Evolutionary conservation across 2,888 invertebrate species (phyloP).

Genomic region (Reticulitermes lucifugus): DNA sequence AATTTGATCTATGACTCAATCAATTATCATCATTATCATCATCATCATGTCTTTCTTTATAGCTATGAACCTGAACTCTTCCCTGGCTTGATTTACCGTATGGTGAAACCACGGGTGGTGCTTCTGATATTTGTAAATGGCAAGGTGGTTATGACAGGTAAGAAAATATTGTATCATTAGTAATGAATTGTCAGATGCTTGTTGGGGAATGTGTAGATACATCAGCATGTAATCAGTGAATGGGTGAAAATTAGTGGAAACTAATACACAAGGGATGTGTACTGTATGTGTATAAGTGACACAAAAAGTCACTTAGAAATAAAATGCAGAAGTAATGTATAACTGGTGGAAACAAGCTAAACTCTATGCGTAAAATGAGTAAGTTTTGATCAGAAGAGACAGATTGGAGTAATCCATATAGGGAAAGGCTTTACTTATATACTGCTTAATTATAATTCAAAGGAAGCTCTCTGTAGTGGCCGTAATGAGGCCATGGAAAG

Average conservation of each 20-base stretch:
- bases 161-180: slow-evolving; percentile 48
- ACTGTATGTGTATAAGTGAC: neutral
- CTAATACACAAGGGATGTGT: neutral
- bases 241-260: neutral
- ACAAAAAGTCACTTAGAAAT: too few species aligned
- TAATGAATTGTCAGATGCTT: neutral
- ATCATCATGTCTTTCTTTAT: slow-evolving; percentile 53
- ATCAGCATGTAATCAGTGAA: neutral
- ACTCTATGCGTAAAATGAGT: neutral
- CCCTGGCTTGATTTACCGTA: slow-evolving; percentile 97
- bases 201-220: neutral
- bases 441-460: neutral
- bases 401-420: too few species aligned
- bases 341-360: too few species aligned
- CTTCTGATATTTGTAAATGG: slow-evolving; percentile 98
- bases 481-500: too few species aligned
- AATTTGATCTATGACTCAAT: too few species aligned
- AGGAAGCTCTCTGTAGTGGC: too few species aligned
- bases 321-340: too few species aligned
- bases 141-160: slow-evolving; percentile 94
- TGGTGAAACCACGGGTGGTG: slow-evolving; percentile 96
- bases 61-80: slow-evolving; percentile 98
- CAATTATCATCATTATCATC: too few species aligned
- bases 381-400: too few species aligned
- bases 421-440: neutral